phyloP scores from a whole-genome alignment of 2,113 vertebrate species.

The Axis porcinus region DNA sequence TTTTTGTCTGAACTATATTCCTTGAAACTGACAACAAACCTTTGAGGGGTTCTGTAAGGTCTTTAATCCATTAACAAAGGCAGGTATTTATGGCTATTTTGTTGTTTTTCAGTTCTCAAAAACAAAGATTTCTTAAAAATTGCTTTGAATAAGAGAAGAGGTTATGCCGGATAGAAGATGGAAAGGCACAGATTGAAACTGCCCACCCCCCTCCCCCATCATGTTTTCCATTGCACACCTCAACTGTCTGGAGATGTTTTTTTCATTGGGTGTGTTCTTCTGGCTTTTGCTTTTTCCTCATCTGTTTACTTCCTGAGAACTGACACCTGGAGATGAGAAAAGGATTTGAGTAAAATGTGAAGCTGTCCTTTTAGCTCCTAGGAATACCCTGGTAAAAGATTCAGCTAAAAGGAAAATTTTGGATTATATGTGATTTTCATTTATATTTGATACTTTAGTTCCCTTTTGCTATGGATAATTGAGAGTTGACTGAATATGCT shows the following conservation, averaged over 20 bases:
- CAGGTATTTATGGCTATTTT: background rate
- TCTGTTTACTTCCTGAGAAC: background rate
- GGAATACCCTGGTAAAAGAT: background rate
- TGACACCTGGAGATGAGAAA: background rate
- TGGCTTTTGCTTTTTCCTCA: background rate
- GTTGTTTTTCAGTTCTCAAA: background rate
- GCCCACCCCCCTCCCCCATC: fast-evolving
- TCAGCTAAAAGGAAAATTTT: slow-evolving; percentile 16
- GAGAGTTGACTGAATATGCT: slow-evolving; percentile 64
- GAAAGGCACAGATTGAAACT: background rate
- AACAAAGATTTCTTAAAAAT: background rate
- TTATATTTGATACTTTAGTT: background rate
- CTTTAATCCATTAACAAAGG: background rate
- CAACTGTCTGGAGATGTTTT: background rate
- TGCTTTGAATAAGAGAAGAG: background rate
- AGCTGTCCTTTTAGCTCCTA: background rate
- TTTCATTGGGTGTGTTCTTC: background rate
- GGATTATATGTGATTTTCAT: slow-evolving; percentile 5
- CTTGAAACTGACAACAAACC: background rate
- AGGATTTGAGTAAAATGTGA: background rate
- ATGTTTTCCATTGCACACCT: background rate
- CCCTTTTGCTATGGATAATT: slow-evolving; percentile 21
- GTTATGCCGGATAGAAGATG: background rate
- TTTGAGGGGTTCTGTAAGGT: background rate
- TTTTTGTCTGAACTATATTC: background rate